Percentiles rank a stretch among this genome's conserved stretches.
phyloP scores from a whole-genome alignment of 1,140 invertebrate species.

The Drosophila sp. region DNA sequence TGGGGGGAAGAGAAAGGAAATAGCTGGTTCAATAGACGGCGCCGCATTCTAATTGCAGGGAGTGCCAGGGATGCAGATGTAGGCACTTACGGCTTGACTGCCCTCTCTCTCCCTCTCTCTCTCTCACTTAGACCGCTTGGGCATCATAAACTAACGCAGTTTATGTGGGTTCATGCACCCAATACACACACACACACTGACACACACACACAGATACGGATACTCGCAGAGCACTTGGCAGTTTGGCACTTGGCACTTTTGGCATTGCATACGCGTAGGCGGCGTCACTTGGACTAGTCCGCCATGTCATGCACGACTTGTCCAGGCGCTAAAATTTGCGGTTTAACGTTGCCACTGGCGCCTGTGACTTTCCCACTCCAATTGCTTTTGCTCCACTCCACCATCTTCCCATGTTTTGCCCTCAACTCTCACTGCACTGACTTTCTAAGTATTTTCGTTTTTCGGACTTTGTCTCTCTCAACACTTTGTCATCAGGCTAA shows the following conservation, averaged over 20 bases:
- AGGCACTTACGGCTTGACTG: conserved; percentile 65
- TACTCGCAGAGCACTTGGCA: conserved; percentile 57
- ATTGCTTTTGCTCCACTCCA: neutral
- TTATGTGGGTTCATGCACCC: conserved; percentile 77
- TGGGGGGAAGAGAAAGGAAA: too few relatives aligned
- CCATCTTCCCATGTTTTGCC: neutral
- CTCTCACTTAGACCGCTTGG: conserved; percentile 65
- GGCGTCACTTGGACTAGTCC: conserved; percentile 66
- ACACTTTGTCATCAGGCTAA: conserved; percentile 75
- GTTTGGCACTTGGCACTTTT: conserved; percentile 66
- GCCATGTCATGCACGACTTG: conserved; percentile 67
- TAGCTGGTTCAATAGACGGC: conserved; percentile 65
- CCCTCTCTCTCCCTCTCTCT: too few relatives aligned
- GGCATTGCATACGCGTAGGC: conserved; percentile 79
- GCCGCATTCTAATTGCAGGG: conserved; percentile 78
- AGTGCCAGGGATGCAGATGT: conserved; percentile 41
- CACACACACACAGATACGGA: conserved; percentile 7
- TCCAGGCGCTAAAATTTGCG: conserved; percentile 79
- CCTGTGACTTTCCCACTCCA: conserved; percentile 31
- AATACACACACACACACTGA: conserved; percentile 22
- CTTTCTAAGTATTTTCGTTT: conserved; percentile 27
- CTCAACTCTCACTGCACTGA: conserved; percentile 42
- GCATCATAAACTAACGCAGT: conserved; percentile 79
- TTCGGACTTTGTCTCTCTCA: conserved; percentile 13
- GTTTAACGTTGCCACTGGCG: conserved; percentile 76